phyloP scores from a whole-genome alignment of 2,797 vertebrate species.

The Paguma larvata region DNA sequence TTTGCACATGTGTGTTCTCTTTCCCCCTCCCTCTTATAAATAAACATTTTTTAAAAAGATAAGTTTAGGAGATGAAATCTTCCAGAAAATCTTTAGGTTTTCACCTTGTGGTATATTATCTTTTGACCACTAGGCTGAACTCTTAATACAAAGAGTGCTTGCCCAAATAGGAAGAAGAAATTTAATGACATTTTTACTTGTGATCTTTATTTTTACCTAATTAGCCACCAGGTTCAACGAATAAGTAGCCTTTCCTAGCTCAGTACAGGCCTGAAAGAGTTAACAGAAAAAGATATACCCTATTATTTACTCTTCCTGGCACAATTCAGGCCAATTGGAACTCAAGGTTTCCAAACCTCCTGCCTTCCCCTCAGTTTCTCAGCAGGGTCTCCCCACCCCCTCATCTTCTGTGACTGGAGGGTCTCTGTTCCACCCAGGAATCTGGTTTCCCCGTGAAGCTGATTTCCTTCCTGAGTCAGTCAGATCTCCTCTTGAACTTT shows the following conservation, averaged over 20 bases:
- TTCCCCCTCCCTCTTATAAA: too few species aligned
- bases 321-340: constrained; percentile 25
- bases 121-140: neutral
- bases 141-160: neutral
- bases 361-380: neutral
- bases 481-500: neutral
- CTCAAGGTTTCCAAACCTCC: neutral
- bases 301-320: neutral
- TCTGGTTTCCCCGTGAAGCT: constrained; percentile 47
- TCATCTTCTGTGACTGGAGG: neutral
- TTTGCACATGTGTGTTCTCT: too few species aligned
- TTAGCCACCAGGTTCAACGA: constrained; percentile 13
- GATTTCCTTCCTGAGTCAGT: neutral
- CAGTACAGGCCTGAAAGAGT: constrained; percentile 37
- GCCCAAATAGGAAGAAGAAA: neutral
- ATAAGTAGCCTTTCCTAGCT: constrained; percentile 19
- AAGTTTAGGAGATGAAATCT: neutral
- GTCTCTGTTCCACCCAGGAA: constrained; percentile 3
- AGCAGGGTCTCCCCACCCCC: neutral
- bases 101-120: neutral
- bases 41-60: too few species aligned
- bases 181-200: constrained; percentile 19
- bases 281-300: constrained; percentile 48
- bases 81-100: constrained; percentile 41
- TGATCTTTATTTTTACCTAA: constrained; percentile 50